These are phyloP conservation scores for Leucophenga maculata DNA, from an alignment of 2,888 invertebrate genomes.

Conservation along the genomic window DNA sequence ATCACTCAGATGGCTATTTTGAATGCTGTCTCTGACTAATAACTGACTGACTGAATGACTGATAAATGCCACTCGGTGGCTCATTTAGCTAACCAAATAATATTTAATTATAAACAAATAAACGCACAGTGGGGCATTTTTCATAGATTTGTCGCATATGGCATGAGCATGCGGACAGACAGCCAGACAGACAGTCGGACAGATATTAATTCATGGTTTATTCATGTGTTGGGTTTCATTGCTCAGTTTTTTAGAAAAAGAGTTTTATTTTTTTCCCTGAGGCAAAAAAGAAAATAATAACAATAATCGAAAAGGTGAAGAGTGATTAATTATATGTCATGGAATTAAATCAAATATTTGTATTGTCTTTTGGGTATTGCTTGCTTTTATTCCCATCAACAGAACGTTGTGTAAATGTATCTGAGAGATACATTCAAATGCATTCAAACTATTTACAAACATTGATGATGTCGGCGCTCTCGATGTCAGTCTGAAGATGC, in stretches of 20 bases:
- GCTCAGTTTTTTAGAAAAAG: neutral
- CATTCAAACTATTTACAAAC: slow-evolving; percentile 6
- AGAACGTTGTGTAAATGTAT: neutral
- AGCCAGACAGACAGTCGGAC: no score
- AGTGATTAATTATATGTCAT: slow-evolving; percentile 64
- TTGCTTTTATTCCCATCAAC: slow-evolving; percentile 20
- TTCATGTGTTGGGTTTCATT: neutral
- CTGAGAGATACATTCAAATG: neutral
- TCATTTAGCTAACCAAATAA: slow-evolving; percentile 62
- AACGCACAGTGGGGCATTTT: slow-evolving; percentile 39
- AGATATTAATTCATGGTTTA: no score
- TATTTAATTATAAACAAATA: slow-evolving; percentile 65
- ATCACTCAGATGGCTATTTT: neutral
- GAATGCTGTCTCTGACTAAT: neutral
- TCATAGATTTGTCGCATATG: neutral
- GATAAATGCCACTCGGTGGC: slow-evolving; percentile 62
- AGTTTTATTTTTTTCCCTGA: neutral
- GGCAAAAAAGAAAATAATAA: neutral
- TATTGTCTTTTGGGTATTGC: slow-evolving; percentile 38
- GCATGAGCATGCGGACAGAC: neutral
- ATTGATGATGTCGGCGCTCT: neutral
- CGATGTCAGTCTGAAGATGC: neutral
- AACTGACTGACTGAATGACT: slow-evolving; percentile 44
- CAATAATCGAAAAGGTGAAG: slow-evolving; percentile 52
- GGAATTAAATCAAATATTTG: slow-evolving; percentile 65